Conservation (phyloP, 1,140 invertebrate species). For the Drusus annulatus region DNA sequence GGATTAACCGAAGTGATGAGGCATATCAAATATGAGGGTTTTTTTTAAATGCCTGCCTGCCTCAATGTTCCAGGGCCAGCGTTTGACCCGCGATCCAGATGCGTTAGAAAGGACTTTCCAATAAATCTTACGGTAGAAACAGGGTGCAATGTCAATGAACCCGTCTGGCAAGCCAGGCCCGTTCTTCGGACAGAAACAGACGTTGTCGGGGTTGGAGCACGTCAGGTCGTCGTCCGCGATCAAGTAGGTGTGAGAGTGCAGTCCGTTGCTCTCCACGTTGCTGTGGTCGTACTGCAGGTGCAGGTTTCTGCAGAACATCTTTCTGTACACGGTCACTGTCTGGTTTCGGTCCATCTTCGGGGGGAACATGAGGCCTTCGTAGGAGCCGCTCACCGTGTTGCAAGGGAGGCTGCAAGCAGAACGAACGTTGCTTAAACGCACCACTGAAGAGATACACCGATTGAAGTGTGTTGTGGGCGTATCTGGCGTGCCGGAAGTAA, state of each 20-base stretch:
- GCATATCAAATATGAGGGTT: no score
- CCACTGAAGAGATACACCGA: no score
- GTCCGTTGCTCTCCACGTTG: slow-evolving; percentile 62
- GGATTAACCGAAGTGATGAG: no score
- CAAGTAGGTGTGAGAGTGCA: slow-evolving; percentile 67
- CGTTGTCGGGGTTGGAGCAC: slow-evolving; percentile 74
- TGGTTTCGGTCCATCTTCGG: slow-evolving; percentile 70
- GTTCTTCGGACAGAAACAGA: slow-evolving; percentile 74
- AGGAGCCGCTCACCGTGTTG: slow-evolving; percentile 73
- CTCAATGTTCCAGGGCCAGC: no score
- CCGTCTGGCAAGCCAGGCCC: slow-evolving; percentile 75
- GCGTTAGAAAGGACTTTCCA: no score
- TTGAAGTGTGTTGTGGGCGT: no score
- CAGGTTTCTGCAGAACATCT: slow-evolving; percentile 78
- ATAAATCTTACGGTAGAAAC: slow-evolving; percentile 79
- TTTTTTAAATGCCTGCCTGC: no score
- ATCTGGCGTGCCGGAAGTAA: no score
- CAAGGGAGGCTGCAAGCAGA: slow-evolving; percentile 68
- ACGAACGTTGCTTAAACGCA: not conserved
- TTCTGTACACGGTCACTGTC: slow-evolving; percentile 75
- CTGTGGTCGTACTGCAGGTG: slow-evolving; percentile 71
- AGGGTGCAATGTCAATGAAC: slow-evolving; percentile 77
- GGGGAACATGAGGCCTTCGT: slow-evolving; percentile 77
- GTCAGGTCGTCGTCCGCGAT: slow-evolving; percentile 73
- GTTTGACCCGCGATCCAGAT: no score